These are phyloP conservation scores for Glaucomys volans DNA, from an alignment of 2,113 vertebrate species.

Conservation along the genomic window DNA sequence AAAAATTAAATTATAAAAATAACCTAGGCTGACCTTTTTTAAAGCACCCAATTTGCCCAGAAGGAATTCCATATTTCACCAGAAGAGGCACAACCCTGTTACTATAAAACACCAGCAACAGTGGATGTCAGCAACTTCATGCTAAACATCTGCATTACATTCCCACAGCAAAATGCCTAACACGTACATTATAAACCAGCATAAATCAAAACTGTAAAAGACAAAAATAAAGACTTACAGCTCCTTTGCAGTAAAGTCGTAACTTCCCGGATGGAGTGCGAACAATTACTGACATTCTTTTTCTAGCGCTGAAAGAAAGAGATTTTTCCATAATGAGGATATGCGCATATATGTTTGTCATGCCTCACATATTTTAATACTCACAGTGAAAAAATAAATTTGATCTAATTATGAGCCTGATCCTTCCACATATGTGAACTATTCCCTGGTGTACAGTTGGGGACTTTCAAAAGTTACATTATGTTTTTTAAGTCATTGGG, in stretches of 20 bases:
- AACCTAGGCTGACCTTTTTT: constrained; percentile 55
- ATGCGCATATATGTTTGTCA: background rate
- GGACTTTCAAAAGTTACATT: constrained; percentile 15
- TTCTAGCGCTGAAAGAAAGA: constrained; percentile 91
- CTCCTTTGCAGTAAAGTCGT: constrained; percentile 99
- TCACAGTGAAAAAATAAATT: constrained; percentile 63
- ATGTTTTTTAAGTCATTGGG: background rate
- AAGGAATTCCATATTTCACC: constrained; percentile 62
- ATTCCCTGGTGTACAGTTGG: background rate
- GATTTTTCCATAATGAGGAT: constrained; percentile 32
- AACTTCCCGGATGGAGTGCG: constrained; percentile 97
- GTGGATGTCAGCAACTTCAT: constrained; percentile 63
- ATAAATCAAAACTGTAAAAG: constrained; percentile 70
- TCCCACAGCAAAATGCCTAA: constrained; percentile 62
- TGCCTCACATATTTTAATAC: constrained; percentile 49
- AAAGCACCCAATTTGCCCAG: constrained; percentile 51
- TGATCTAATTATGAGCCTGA: background rate
- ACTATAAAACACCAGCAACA: constrained; percentile 65
- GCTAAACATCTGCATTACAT: constrained; percentile 59
- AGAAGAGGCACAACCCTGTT: constrained; percentile 53
- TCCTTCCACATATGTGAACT: background rate
- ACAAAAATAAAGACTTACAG: constrained; percentile 91
- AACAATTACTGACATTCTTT: constrained; percentile 99
- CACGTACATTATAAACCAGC: constrained; percentile 57
- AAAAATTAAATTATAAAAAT: constrained; percentile 68